Evolutionary conservation across 2,888 invertebrate species (phyloP).

Genomic region (Drosophila testacea): DNA sequence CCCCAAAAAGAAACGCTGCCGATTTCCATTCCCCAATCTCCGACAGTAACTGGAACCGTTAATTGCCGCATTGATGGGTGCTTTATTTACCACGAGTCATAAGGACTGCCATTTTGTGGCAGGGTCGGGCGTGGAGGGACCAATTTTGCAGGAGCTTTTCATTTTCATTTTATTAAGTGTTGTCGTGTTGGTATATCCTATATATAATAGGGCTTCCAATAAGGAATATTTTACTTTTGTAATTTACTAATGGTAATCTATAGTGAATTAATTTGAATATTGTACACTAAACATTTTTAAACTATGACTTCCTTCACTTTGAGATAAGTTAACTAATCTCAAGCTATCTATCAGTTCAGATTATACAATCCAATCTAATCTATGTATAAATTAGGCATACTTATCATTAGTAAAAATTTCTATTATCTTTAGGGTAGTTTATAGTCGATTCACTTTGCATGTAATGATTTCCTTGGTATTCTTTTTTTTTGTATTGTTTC

Average conservation of each 20-base stretch:
- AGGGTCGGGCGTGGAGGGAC: not conserved
- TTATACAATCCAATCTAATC: not conserved
- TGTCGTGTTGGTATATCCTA: slow-evolving; percentile 23
- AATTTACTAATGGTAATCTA: not conserved
- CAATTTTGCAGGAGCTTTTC: slow-evolving; percentile 26
- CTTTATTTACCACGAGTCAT: slow-evolving; percentile 39
- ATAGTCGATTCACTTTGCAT: not conserved
- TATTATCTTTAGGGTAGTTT: not conserved
- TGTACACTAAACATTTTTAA: not conserved
- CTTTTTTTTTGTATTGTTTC: slow-evolving; percentile 24
- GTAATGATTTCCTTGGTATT: slow-evolving; percentile 21
- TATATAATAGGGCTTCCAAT: not conserved
- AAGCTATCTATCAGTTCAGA: too few species aligned
- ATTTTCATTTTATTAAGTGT: slow-evolving; percentile 51
- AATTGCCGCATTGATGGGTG: slow-evolving; percentile 65
- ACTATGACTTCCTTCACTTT: too few species aligned
- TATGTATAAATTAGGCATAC: not conserved
- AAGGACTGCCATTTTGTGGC: slow-evolving; percentile 42
- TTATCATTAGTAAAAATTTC: not conserved
- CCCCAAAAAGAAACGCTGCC: not conserved
- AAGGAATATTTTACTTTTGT: not conserved
- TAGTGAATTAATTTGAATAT: too few species aligned
- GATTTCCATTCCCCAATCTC: slow-evolving; percentile 22
- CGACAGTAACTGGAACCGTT: slow-evolving; percentile 34
- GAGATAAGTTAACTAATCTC: too few species aligned